Conservation (phyloP, 2,888 invertebrate species). For the Macrophya alboannulata region DNA sequence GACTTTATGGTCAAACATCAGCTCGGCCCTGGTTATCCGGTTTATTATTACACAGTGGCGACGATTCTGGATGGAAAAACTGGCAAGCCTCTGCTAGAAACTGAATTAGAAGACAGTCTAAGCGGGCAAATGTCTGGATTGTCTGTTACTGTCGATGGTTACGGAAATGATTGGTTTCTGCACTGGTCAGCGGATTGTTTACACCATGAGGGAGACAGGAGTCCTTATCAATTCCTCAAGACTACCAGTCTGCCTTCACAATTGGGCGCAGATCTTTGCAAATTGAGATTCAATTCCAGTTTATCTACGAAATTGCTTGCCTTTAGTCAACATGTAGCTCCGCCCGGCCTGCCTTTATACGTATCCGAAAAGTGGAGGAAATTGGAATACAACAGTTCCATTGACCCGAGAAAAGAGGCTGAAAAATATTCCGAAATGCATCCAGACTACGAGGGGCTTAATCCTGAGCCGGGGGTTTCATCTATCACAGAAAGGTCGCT, state of each 20-base stretch:
- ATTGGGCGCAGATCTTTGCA: slow-evolving; percentile 84
- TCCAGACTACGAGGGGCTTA: slow-evolving; percentile 74
- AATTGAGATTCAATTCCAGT: slow-evolving; percentile 86
- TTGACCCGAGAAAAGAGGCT: slow-evolving; percentile 80
- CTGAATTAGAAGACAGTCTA: slow-evolving; percentile 83
- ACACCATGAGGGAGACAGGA: slow-evolving; percentile 79
- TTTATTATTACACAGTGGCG: slow-evolving; percentile 89
- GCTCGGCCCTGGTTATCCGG: slow-evolving; percentile 87
- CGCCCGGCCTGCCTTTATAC: slow-evolving; percentile 89
- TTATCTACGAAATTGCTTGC: slow-evolving; percentile 86
- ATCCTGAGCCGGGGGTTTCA: slow-evolving; percentile 63
- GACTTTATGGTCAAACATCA: slow-evolving; percentile 90
- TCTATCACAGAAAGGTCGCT: slow-evolving; percentile 69
- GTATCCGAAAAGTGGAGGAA: slow-evolving; percentile 82
- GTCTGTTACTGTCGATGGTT: slow-evolving; percentile 82
- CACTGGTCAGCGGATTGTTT: slow-evolving; percentile 89
- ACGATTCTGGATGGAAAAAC: slow-evolving; percentile 83
- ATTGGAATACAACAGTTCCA: slow-evolving; percentile 78
- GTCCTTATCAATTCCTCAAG: slow-evolving; percentile 81
- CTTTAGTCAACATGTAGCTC: slow-evolving; percentile 84
- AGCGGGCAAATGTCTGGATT: slow-evolving; percentile 84
- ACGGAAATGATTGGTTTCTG: slow-evolving; percentile 89
- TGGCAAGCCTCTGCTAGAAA: slow-evolving; percentile 83
- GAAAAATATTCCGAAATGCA: slow-evolving; percentile 79
- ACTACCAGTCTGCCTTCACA: slow-evolving; percentile 67